These are phyloP conservation scores for Noctua janthe DNA, from an alignment of 2,888 invertebrate genomes.

Conservation along the genomic window DNA sequence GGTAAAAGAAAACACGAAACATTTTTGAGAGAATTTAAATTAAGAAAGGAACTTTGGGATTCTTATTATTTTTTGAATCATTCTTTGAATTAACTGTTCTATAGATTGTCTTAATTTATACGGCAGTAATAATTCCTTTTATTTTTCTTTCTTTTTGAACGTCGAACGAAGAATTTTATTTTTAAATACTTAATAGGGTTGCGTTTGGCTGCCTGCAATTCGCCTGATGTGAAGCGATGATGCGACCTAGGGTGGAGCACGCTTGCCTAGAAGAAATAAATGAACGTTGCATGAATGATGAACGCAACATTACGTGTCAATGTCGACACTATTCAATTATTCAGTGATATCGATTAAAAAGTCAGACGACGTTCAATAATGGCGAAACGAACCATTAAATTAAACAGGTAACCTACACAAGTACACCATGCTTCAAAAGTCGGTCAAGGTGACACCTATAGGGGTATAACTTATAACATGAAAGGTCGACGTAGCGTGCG, in stretches of 20 bases:
- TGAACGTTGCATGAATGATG: background rate
- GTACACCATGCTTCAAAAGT: constrained; percentile 53
- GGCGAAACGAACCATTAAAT: constrained; percentile 28
- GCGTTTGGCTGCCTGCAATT: no score
- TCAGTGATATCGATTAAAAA: constrained; percentile 41
- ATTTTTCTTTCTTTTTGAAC: background rate
- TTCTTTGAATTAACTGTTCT: background rate
- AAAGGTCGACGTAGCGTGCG: constrained; percentile 67
- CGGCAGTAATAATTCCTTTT: background rate
- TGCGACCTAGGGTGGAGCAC: no score
- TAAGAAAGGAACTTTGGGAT: background rate
- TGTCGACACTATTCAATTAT: background rate
- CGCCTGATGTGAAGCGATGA: no score
- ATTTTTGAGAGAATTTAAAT: background rate
- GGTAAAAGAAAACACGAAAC: background rate
- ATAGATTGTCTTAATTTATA: background rate
- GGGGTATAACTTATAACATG: constrained; percentile 65
- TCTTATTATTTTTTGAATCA: background rate
- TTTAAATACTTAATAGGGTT: no score
- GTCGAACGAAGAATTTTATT: no score
- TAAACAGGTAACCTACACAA: constrained; percentile 32
- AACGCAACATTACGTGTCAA: background rate
- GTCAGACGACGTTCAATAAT: constrained; percentile 21
- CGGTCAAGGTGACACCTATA: constrained; percentile 73
- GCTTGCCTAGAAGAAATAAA: background rate